These are phyloP conservation scores for Bombus balteatus DNA, from an alignment of 1,140 invertebrate species.

Conservation along the genomic window DNA sequence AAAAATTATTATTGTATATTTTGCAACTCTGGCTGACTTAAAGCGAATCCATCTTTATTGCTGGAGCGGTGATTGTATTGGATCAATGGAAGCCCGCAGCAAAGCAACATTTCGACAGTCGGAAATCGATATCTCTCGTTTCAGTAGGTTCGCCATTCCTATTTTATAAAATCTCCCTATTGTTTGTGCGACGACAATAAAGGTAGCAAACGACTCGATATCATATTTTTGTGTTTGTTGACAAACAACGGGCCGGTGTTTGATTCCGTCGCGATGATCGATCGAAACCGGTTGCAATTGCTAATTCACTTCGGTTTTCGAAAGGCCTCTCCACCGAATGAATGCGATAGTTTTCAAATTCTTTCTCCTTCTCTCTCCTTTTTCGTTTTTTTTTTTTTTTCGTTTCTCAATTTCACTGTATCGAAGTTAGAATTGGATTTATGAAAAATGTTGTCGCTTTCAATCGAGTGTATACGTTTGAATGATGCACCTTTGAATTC, in stretches of 20 bases:
- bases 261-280: slow-evolving; percentile 4
- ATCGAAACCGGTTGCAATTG: neutral
- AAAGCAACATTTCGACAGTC: neutral
- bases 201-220: slow-evolving; percentile 12
- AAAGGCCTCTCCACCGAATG: neutral
- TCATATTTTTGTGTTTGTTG: slow-evolving; percentile 29
- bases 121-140: slow-evolving; percentile 10
- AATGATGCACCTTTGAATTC: neutral
- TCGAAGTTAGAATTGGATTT: neutral
- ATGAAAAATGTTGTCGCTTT: neutral
- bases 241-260: neutral
- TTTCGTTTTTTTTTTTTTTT: neutral
- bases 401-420: neutral
- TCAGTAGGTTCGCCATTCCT: neutral
- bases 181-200: slow-evolving; percentile 24
- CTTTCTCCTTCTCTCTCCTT: neutral
- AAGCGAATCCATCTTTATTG: neutral
- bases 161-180: slow-evolving; percentile 29
- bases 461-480: neutral
- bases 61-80: neutral
- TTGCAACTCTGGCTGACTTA: neutral
- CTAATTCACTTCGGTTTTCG: neutral
- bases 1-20: neutral
- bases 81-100: neutral
- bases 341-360: neutral